A percentile compares a stretch with the other conserved stretches of the same genome.
Evolutionary conservation across 2,113 vertebrate species (phyloP).

Genomic region (Neoarius graeffei): DNA sequence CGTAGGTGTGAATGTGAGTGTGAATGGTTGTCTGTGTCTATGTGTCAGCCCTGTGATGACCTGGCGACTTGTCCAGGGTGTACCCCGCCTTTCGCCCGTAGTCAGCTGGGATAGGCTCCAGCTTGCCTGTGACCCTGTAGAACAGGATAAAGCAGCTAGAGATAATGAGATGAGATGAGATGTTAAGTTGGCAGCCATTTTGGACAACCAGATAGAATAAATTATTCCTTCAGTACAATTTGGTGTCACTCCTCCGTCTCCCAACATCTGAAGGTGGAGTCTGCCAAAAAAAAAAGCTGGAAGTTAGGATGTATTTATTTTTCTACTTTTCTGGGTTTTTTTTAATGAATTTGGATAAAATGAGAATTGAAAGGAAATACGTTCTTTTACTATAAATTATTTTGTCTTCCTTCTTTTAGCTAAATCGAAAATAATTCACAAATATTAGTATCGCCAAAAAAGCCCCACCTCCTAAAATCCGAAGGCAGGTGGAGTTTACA

Average conservation of each 20-base stretch:
- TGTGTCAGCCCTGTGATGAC: too few relatives aligned
- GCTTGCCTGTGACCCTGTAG: too few relatives aligned
- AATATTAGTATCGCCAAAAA: not conserved
- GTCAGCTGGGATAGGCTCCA: too few relatives aligned
- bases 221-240: not conserved
- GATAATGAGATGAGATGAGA: too few relatives aligned
- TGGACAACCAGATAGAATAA: not conserved
- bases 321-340: not conserved
- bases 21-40: too few relatives aligned
- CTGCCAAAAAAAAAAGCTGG: not conserved
- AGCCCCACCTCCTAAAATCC: too few relatives aligned
- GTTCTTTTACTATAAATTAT: not conserved
- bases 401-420: not conserved
- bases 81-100: too few relatives aligned
- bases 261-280: not conserved
- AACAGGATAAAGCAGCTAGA: too few relatives aligned
- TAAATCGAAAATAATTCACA: not conserved
- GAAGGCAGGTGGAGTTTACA: not conserved
- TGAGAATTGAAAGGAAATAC: not conserved
- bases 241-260: not conserved
- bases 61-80: too few relatives aligned
- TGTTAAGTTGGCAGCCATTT: not conserved
- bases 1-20: too few relatives aligned
- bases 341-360: too few relatives aligned
- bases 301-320: not conserved